Evolutionary conservation across 2,888 invertebrate genomes (phyloP).

Genomic region (Orthonevra nobilis): DNA sequence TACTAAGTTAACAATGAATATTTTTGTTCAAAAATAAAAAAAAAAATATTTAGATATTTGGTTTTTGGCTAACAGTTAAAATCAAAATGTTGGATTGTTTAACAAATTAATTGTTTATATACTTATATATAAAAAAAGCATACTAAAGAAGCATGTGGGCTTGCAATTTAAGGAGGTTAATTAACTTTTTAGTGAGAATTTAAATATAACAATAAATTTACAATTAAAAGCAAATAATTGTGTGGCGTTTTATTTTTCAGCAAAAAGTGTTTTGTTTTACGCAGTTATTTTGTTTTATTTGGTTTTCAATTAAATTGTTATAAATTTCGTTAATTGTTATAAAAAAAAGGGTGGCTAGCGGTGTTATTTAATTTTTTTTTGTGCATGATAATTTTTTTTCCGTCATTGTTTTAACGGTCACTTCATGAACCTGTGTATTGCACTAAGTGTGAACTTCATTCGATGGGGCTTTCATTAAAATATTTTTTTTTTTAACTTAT

Average conservation of each 20-base stretch:
- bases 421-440: constrained; percentile 1
- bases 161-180: constrained; percentile 21
- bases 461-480: no score
- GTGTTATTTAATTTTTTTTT: constrained; percentile 15
- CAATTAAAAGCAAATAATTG: constrained; percentile 44
- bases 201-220: constrained; percentile 53
- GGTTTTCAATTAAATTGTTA: constrained; percentile 12
- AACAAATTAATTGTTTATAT: constrained; percentile 28
- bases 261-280: background rate
- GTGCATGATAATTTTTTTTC: constrained; percentile 36
- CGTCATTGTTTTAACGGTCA: background rate
- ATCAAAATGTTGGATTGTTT: background rate
- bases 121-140: constrained; percentile 20
- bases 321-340: constrained; percentile 7
- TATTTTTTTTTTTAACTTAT: no score
- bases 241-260: constrained; percentile 59
- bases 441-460: background rate
- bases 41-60: constrained; percentile 1
- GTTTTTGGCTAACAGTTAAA: constrained; percentile 10
- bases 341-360: constrained; percentile 13
- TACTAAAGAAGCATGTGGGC: constrained; percentile 46
- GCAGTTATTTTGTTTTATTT: background rate
- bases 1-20: constrained; percentile 1
- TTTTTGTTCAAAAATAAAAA: constrained; percentile 23
- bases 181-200: constrained; percentile 31